A percentile compares a stretch with the other conserved stretches of the same genome.
Evolutionary conservation across 2,797 vertebrate genomes (phyloP).

Genomic region (Emys orbicularis): DNA sequence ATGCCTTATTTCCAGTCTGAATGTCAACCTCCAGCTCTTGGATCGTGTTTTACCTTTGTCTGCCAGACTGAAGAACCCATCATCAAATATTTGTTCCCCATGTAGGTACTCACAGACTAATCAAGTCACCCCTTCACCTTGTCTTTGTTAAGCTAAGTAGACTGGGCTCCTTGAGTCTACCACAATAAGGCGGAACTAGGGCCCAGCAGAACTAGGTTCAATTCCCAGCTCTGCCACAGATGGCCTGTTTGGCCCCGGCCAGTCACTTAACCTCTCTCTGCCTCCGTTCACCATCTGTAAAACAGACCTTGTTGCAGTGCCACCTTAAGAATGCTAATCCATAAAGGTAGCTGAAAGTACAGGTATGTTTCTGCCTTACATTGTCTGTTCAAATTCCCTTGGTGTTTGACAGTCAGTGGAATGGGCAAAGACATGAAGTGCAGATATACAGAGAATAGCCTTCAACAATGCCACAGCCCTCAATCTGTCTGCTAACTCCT

Average conservation of each 20-base stretch:
- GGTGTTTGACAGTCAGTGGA: neutral
- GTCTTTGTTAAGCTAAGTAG: too few relatives aligned
- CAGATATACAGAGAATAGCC: neutral
- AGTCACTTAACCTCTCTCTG: neutral
- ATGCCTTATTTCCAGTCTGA: too few relatives aligned
- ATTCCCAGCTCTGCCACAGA: neutral
- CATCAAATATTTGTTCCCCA: too few relatives aligned
- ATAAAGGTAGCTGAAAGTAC: neutral
- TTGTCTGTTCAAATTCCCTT: neutral
- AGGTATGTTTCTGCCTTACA: constrained; percentile 39
- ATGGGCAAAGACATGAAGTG: neutral
- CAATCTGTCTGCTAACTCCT: neutral
- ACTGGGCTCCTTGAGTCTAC: too few relatives aligned
- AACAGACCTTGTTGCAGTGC: neutral
- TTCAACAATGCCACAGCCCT: neutral
- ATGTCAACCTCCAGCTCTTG: too few relatives aligned
- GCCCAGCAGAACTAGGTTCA: neutral
- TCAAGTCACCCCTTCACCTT: too few relatives aligned
- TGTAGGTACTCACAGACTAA: too few relatives aligned
- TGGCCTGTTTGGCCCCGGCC: neutral
- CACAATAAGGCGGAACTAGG: neutral
- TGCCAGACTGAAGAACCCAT: too few relatives aligned
- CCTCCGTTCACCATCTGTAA: neutral
- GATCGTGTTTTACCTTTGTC: too few relatives aligned
- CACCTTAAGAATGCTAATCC: neutral